Conservation (phyloP, 1,140 invertebrate species). For the Bilobella aurantiaca region DNA sequence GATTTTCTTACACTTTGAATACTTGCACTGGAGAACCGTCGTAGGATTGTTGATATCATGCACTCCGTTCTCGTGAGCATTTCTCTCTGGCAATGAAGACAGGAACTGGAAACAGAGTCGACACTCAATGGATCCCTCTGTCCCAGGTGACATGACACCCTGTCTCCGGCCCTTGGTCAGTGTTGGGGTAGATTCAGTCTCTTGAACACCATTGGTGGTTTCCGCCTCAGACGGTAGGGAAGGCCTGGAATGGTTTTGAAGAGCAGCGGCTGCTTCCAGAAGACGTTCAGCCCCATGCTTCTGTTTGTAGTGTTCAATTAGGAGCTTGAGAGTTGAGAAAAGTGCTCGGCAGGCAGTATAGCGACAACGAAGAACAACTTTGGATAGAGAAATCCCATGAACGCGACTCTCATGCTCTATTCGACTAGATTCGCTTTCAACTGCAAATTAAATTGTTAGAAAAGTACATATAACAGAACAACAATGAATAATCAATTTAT, state of each 20-base stretch:
- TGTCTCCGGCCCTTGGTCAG: not conserved
- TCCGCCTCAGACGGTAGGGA: not conserved
- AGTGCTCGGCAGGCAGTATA: not conserved
- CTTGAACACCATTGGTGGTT: not conserved
- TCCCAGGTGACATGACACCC: not conserved
- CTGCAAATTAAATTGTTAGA: too few relatives aligned
- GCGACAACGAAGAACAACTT: not conserved
- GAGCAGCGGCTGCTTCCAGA: not conserved
- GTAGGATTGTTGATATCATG: not conserved
- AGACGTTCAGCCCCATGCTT: not conserved
- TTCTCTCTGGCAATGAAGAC: not conserved
- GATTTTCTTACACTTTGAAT: not conserved
- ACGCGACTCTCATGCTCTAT: not conserved
- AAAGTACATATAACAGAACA: not conserved
- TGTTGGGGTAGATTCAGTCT: not conserved
- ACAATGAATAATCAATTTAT: not conserved
- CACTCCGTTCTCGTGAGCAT: not conserved
- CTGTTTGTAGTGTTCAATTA: not conserved
- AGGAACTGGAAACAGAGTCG: not conserved
- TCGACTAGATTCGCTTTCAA: not conserved
- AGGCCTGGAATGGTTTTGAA: not conserved
- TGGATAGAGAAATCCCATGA: not conserved
- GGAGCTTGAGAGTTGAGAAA: not conserved
- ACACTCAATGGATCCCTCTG: not conserved
- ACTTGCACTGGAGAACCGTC: not conserved